These are phyloP conservation scores for Aphis craccivora DNA, from an alignment of 1,140 invertebrate genomes.

Conservation along the genomic window DNA sequence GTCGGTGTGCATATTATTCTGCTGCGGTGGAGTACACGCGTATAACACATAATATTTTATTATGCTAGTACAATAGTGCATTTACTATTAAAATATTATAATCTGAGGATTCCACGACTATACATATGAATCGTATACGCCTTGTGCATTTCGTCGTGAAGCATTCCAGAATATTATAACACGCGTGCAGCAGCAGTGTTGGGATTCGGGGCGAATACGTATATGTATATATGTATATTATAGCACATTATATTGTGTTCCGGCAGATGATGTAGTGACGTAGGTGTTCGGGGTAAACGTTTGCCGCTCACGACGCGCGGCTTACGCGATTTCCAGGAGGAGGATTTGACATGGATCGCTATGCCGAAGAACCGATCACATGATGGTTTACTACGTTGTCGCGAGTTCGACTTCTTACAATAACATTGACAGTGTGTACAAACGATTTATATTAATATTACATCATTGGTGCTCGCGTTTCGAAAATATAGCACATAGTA, in stretches of 20 bases:
- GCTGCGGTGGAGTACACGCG: neutral
- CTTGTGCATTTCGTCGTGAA: neutral
- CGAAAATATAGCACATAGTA: neutral
- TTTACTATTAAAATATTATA: constrained; percentile 4
- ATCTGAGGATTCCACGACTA: neutral
- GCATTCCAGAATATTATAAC: neutral
- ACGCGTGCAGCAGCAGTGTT: neutral
- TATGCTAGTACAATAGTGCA: neutral
- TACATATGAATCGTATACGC: no score
- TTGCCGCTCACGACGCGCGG: neutral
- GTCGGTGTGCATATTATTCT: neutral
- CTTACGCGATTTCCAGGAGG: neutral
- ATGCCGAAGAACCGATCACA: neutral
- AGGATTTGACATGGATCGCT: neutral
- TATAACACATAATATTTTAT: neutral
- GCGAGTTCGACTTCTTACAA: no score
- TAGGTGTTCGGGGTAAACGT: neutral
- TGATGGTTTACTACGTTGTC: neutral
- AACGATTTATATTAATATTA: neutral
- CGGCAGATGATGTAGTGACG: no score
- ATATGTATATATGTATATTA: neutral
- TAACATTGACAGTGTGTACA: neutral
- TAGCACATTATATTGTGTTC: neutral
- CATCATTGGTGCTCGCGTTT: neutral
- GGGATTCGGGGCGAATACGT: neutral